Conservation (phyloP, 2,797 vertebrate species). For the Mareca penelope region DNA sequence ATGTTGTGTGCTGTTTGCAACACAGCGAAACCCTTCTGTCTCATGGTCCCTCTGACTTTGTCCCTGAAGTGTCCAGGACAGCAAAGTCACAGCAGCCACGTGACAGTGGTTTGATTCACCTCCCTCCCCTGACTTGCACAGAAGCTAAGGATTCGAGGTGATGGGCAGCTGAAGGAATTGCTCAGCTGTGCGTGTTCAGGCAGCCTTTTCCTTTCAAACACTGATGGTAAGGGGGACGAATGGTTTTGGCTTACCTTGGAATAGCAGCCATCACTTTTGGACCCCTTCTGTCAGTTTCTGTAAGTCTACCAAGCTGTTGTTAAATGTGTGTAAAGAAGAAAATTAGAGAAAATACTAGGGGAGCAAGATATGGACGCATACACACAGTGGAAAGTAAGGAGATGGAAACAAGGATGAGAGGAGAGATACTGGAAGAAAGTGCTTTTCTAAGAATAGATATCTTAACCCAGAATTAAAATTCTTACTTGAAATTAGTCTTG, state of each 20-base stretch:
- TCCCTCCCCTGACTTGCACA: not conserved
- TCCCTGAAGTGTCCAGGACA: not conserved
- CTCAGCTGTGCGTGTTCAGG: not conserved
- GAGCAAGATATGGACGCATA: not conserved
- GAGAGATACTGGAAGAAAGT: not conserved
- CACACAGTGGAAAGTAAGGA: not conserved
- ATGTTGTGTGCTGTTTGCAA: not conserved
- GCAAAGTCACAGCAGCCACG: rapidly evolving
- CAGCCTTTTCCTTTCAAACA: not conserved
- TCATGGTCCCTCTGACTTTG: not conserved
- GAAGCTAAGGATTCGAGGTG: not conserved
- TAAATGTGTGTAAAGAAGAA: not conserved
- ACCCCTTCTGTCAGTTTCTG: not conserved
- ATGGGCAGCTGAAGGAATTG: not conserved
- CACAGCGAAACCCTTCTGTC: not conserved
- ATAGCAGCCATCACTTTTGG: not conserved
- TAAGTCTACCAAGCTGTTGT: not conserved
- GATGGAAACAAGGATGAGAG: not conserved
- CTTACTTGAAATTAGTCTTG: not conserved
- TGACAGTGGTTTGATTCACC: not conserved
- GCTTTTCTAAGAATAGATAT: not conserved
- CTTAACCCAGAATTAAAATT: not conserved
- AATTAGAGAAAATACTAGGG: not conserved
- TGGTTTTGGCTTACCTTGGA: not conserved
- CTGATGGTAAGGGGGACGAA: too few relatives aligned